Evolutionary conservation across 2,797 vertebrate species (phyloP), one percentile per base, ranked within the genome.

Genomic region (Chelon auratus): DNA sequence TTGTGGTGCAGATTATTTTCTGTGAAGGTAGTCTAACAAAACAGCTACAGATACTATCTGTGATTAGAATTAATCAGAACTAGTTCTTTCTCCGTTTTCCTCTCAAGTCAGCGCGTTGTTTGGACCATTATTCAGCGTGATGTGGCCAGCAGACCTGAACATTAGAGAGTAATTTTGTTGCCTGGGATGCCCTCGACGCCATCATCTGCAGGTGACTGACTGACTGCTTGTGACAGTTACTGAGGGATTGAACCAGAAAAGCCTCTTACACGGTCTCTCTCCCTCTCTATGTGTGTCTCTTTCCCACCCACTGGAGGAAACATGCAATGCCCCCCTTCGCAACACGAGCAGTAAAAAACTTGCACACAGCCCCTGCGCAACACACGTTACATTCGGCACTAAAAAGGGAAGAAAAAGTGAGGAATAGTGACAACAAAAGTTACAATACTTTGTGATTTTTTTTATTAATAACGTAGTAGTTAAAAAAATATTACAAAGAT

Each of bases 211-310:
- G 92, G 92, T 95, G 93, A 94, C 91, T 92, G 85, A 93, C 92
- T 91, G 89, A 95, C 91, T 94, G 93, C 89, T 94, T 93, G 84
- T 93, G 93, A 94, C 93, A 95, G 92, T 93, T 93, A 91, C 86
- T 58, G 82, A 86, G 88, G 91, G 92, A 94, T 92, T 94, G 90
- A 80, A 81, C 75, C 78, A 89, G 89, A 88, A 95, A 94, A 95
- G 93, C 93, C 90, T 95, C 92, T 94, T 95, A 94, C 54, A 72
- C 65, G 17, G 10, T 72, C 72, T 78, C 78, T 69, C 43, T 71
- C 77, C 69, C 65, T 62, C 43, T 68, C 11, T 18, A 40, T 18
- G 20, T 56, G 15, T 45, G 9, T 54, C 36, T 52, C 11, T 18
- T 39, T 51, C 22, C 13, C 67, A 12, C 13, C n/a, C 17, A 26